A percentile compares a stretch with the other conserved stretches of the same genome.
Conservation (phyloP, 2,888 invertebrate genomes). For the Abrostola tripartita region DNA sequence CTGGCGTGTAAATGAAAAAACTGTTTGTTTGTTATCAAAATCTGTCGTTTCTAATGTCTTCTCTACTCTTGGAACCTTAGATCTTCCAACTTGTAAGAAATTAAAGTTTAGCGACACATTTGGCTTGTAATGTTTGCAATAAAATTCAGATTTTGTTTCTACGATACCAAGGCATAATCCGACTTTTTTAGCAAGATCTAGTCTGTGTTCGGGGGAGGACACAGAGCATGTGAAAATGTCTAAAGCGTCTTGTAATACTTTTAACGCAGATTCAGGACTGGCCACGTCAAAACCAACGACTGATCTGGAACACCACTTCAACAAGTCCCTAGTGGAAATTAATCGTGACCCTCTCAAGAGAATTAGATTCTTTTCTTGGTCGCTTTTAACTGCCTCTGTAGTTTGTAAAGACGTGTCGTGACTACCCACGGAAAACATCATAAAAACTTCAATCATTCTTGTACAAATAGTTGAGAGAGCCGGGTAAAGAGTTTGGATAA, state of each 20-base stretch:
- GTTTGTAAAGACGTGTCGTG: conserved; percentile 86
- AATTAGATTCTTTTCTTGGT: conserved; percentile 64
- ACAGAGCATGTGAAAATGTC: conserved; percentile 96
- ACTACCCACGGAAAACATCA: conserved; percentile 92
- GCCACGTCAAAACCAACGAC: conserved; percentile 92
- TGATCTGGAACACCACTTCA: conserved; percentile 96
- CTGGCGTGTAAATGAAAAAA: conserved; percentile 95
- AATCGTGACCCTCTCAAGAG: conserved; percentile 88
- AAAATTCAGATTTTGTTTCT: conserved; percentile 94
- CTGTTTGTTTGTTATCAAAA: conserved; percentile 81
- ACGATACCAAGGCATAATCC: conserved; percentile 94
- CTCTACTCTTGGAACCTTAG: conserved; percentile 82
- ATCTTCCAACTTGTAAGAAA: conserved; percentile 92
- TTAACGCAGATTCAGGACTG: conserved; percentile 90
- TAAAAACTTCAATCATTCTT: conserved; percentile 94
- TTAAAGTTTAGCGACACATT: conserved; percentile 88
- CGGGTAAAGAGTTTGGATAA: conserved; percentile 91
- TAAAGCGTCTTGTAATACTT: conserved; percentile 95
- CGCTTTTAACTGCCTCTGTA: conserved; percentile 63
- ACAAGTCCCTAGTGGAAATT: conserved; percentile 95
- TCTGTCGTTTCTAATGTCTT: conserved; percentile 76
- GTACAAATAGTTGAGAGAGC: conserved; percentile 91
- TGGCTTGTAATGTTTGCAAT: conserved; percentile 93
- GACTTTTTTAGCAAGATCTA: conserved; percentile 91
- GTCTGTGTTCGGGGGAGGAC: conserved; percentile 89